A percentile compares a stretch with the other conserved stretches of the same genome.
Evolutionary conservation across 2,888 invertebrate genomes (phyloP).

Genomic region (Nemoura dubitans): DNA sequence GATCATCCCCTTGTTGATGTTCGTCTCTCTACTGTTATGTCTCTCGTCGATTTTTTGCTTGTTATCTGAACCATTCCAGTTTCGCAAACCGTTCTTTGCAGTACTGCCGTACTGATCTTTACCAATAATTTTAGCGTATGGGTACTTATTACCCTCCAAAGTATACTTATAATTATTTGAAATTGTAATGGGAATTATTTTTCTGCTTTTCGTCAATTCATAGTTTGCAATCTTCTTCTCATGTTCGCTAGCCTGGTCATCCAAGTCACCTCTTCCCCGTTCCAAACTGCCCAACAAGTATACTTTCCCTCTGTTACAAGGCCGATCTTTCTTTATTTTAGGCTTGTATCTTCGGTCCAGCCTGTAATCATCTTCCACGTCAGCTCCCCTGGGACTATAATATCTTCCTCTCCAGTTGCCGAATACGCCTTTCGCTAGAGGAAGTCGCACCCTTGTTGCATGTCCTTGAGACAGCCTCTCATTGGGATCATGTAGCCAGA

Average conservation of each 20-base stretch:
- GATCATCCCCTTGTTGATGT: background rate
- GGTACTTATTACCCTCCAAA: background rate
- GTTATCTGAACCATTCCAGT: background rate
- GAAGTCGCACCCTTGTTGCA: background rate
- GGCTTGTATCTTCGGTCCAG: background rate
- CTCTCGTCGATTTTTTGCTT: background rate
- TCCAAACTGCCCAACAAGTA: slow-evolving; percentile 3
- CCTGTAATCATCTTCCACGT: background rate
- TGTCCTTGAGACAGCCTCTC: background rate
- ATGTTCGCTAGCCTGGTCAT: background rate
- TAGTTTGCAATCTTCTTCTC: background rate
- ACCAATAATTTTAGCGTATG: background rate
- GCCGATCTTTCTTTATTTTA: background rate
- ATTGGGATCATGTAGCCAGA: background rate
- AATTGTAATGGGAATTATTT: background rate
- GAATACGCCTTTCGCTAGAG: background rate
- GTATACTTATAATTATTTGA: background rate
- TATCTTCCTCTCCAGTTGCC: background rate
- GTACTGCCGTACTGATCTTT: background rate
- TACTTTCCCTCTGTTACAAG: background rate
- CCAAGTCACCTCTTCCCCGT: background rate
- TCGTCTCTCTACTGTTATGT: background rate
- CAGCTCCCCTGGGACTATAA: background rate
- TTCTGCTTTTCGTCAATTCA: background rate
- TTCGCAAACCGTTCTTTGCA: background rate